Evolutionary conservation across 1,140 invertebrate species (phyloP), one percentile per base, ranked within the genome.

Genomic region (Drosophila equinoxialis): DNA sequence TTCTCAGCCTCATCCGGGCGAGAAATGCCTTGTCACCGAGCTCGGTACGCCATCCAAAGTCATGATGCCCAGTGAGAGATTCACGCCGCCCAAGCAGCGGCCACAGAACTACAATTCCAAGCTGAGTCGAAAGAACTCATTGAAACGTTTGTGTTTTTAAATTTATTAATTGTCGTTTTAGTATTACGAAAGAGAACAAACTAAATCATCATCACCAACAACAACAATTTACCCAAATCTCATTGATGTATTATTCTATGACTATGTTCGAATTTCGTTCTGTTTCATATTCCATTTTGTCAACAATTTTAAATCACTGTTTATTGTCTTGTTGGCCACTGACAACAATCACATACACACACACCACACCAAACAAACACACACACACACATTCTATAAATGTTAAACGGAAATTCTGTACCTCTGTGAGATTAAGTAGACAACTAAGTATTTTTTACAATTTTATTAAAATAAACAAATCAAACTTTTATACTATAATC

Each of bases 381-480:
- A 37, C 23, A 37, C 8, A 45, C 14, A 42, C 30, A 63, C 41
- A 63, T 45, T 45, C 61, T 63, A 45, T 39, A 45, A 37, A 78
- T 60, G 64, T 55, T 37, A 65, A 39, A 14, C 10, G 57, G 33
- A 51, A 60, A 61, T 14, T 35, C 58, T 82, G 76, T 86, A 83
- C 83, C 83, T 86, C 76, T 71, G 64, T 74, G 84, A 87, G 85
- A 87, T 87, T 87, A 87, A 90, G 67, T 68, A 77, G 57, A 59
- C 20, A 54, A 14, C 20, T 79, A 80, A 83, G 70, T 66, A 81
- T 65, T 68, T 75, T 79, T 79, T 76, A 83, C 68, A 61, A 59
- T 59, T 59, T 59, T 59, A 59, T 37, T 17, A 37, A 33, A 59
- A 37, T 59, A 59, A 59, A 59, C 17, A 51, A 20, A 10, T 20